These are phyloP conservation scores for Acanthosepion lycidas DNA, from an alignment of 2,888 invertebrate species.

Conservation along the genomic window DNA sequence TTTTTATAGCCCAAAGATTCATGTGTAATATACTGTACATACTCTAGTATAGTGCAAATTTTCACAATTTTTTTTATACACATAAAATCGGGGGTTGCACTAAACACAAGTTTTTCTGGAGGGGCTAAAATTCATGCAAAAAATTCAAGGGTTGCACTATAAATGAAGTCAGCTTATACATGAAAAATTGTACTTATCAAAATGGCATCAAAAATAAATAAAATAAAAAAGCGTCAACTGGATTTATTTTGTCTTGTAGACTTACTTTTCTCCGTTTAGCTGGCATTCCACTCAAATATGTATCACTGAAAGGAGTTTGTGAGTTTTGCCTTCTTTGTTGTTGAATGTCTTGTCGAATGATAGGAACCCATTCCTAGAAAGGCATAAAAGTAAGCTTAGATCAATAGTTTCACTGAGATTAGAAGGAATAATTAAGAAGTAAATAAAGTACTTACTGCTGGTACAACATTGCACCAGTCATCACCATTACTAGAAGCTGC, in stretches of 20 bases:
- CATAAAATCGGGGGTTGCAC: too few relatives aligned
- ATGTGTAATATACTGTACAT: too few relatives aligned
- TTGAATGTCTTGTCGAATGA: constrained; percentile 86
- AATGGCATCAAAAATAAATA: too few relatives aligned
- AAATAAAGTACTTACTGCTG: constrained; percentile 77
- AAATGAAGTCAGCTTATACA: too few relatives aligned
- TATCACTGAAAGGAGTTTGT: constrained; percentile 86
- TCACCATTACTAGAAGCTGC: constrained; percentile 49
- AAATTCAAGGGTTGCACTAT: too few relatives aligned
- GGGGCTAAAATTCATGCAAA: too few relatives aligned
- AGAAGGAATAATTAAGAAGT: too few relatives aligned
- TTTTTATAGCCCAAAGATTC: too few relatives aligned
- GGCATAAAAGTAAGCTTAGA: constrained; percentile 3
- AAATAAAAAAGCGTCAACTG: not conserved
- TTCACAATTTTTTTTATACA: too few relatives aligned
- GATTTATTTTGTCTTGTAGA: not conserved
- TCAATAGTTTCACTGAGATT: not conserved
- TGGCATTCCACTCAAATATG: constrained; percentile 91
- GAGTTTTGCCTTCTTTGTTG: constrained; percentile 81
- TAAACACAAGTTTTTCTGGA: too few relatives aligned
- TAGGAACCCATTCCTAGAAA: constrained; percentile 87
- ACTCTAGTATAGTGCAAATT: too few relatives aligned
- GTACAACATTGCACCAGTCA: constrained; percentile 81
- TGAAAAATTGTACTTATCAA: too few relatives aligned
- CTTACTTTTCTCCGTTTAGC: constrained; percentile 87